Base-by-base conservation (phyloP, 2,797 vertebrate species). In the Gambelia wislizenii region DNA sequence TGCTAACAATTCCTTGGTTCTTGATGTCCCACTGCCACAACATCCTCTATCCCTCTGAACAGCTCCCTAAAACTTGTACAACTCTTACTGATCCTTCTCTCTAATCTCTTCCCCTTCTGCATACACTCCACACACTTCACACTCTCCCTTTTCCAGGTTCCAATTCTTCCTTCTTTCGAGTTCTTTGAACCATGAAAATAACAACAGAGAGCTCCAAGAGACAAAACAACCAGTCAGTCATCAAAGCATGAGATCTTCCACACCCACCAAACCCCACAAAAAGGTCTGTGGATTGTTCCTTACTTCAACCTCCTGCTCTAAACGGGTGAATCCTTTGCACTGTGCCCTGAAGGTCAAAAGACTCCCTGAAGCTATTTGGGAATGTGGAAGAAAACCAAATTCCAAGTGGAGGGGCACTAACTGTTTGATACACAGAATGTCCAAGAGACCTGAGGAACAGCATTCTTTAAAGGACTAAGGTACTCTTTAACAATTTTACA, bases 401-500 rank as follows among this genome's bases (percentile, higher is more conserved):
- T 92, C 69, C 22, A 52, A 52, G 44, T 61, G 8, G 61, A 87
- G 69, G 16, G 16, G 4, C 0, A 0, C 9, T 0, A 30, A 49
- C 42, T 83, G 7, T 44, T 3, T 70, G 78, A 49, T 47, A 0
- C 0, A 27, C 18, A 6, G 39, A 87, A 5, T n/a, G 54, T 83
- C 49, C 52, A 76, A 22, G 30, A 3, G 16, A 86, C 12, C 27
- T 13, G 39, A 0, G 20, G 78, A 54, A 33, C 0, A 3, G 86
- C 36, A 39, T 0, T 0, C 44, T 90, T 76, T 3, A 4, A 87
- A 10, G 1, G 16, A 49, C 30, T 72, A 10, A 69, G 13, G 42
- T 56, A 87, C 22, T 39, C 77, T 70, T n/a, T n/a, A 47, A 49
- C 54, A 75, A 10, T 20, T 76, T 16, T 75, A 5, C 56, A 36